phyloP scores from a whole-genome alignment of 2,888 invertebrate genomes.

The Brachyopa scutellaris region DNA sequence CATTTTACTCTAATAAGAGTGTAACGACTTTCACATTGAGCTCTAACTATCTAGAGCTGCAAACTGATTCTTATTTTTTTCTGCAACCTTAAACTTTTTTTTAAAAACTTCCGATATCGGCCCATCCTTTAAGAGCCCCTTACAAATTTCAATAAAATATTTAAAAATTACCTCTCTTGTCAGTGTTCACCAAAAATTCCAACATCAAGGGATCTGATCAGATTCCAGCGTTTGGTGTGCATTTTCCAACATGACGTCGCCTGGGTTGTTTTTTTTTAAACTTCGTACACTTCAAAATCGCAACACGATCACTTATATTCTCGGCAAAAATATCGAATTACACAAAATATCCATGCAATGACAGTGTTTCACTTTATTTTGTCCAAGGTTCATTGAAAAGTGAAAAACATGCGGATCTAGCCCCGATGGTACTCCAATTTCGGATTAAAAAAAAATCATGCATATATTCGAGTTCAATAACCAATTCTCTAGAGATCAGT shows the following conservation, averaged over 20 bases:
- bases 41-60: no score
- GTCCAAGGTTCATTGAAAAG: slow-evolving; percentile 16
- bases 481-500: slow-evolving; percentile 55
- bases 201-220: slow-evolving; percentile 25
- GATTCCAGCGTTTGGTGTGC: slow-evolving; percentile 5
- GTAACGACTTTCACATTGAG: no score
- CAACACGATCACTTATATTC: slow-evolving; percentile 67
- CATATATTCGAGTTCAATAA: slow-evolving; percentile 61
- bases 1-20: no score
- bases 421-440: slow-evolving; percentile 57
- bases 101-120: no score
- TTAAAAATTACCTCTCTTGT: slow-evolving; percentile 38
- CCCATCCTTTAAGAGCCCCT: no score
- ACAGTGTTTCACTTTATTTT: slow-evolving; percentile 40
- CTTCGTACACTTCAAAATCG: slow-evolving; percentile 38
- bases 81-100: no score
- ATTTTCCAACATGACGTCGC: slow-evolving; percentile 17
- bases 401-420: slow-evolving; percentile 13
- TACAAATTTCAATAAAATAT: not conserved
- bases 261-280: not conserved
- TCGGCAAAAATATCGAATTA: slow-evolving; percentile 60
- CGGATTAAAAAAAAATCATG: slow-evolving; percentile 3
- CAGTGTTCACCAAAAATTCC: slow-evolving; percentile 10
- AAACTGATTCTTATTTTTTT: no score
- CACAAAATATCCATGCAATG: slow-evolving; percentile 59